Conservation (phyloP, 2,888 invertebrate species). For the Nemotelus nigrinus region DNA sequence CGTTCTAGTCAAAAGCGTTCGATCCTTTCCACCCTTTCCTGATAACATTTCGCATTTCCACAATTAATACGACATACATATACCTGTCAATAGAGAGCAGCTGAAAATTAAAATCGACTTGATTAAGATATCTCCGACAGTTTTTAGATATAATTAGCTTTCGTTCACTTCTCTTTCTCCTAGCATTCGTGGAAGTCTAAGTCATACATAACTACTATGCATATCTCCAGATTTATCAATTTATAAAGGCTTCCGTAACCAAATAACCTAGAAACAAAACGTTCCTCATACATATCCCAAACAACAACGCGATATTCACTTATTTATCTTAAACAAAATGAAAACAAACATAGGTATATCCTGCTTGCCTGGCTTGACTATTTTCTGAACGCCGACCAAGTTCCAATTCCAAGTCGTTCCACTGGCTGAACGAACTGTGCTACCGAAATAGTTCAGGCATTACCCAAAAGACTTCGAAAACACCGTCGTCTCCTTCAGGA, state of each 20-base stretch:
- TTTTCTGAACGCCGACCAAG: neutral
- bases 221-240: neutral
- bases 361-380: neutral
- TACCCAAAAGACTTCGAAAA: neutral
- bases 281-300: slow-evolving; percentile 21
- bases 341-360: neutral
- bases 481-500: too few species aligned
- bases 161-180: too few species aligned
- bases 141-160: too few species aligned
- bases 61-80: too few species aligned
- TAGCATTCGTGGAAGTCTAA: too few species aligned
- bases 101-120: too few species aligned
- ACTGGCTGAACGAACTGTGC: neutral
- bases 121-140: too few species aligned
- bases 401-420: slow-evolving; percentile 7
- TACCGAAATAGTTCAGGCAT: neutral
- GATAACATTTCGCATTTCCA: too few species aligned
- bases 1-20: too few species aligned
- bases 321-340: neutral
- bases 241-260: slow-evolving; percentile 13
- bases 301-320: neutral
- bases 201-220: too few species aligned
- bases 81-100: too few species aligned
- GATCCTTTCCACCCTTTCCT: too few species aligned
- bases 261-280: slow-evolving; percentile 36